phyloP scores from a whole-genome alignment of 2,888 invertebrate species.

The Zygogramma bicolorata region DNA sequence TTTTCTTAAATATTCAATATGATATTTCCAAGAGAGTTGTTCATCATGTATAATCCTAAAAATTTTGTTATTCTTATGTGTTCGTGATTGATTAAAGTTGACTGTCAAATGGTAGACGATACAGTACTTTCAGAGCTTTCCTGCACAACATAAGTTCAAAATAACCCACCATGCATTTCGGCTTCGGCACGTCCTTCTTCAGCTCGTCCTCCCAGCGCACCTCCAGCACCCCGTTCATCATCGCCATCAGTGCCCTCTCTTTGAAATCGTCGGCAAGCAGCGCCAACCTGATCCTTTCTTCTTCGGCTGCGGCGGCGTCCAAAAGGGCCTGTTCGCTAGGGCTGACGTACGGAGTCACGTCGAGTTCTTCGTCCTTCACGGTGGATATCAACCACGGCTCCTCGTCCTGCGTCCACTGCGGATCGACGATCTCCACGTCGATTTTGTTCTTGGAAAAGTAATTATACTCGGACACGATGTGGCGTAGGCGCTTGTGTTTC shows the following conservation, averaged over 20 bases:
- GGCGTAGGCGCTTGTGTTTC: conserved; percentile 75
- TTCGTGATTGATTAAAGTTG: no score
- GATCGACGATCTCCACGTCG: conserved; percentile 67
- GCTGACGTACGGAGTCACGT: conserved; percentile 70
- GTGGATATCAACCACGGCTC: conserved; percentile 63
- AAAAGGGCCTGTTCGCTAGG: conserved; percentile 68
- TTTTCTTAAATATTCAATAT: no score
- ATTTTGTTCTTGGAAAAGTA: conserved; percentile 66
- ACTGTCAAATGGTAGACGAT: no score
- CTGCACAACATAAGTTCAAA: no score
- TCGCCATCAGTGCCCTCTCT: conserved; percentile 78
- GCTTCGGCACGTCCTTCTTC: conserved; percentile 84
- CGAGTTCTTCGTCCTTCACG: conserved; percentile 58
- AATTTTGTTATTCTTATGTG: no score
- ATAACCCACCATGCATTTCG: conserved; percentile 84
- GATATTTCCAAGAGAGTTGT: no score
- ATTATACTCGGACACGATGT: conserved; percentile 74
- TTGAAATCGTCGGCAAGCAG: conserved; percentile 81
- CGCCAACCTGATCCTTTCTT: conserved; percentile 70
- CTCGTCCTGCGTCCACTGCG: conserved; percentile 70
- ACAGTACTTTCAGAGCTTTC: no score
- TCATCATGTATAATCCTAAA: no score
- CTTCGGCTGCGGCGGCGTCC: conserved; percentile 69
- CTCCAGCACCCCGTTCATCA: conserved; percentile 94
- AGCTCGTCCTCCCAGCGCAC: conserved; percentile 91